Evolutionary conservation across 2,888 invertebrate genomes (phyloP).

Genomic region (Eilema griseolum): DNA sequence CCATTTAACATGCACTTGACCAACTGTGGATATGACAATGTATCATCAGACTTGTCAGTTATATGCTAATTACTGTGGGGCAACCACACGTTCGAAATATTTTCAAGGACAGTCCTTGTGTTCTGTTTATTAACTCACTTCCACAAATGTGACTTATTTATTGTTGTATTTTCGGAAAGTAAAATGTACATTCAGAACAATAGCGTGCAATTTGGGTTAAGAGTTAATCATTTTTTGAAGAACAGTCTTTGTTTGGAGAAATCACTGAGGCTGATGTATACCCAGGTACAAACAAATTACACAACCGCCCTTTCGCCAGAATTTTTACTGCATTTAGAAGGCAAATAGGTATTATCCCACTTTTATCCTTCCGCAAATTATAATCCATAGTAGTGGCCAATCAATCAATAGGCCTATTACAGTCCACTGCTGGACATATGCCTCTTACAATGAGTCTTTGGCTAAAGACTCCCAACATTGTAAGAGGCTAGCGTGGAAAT

Average conservation of each 20-base stretch:
- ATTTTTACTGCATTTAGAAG: too few relatives aligned
- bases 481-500: too few relatives aligned
- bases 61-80: conserved; percentile 46
- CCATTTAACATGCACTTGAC: conserved; percentile 77
- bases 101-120: conserved; percentile 16
- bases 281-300: background rate
- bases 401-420: too few relatives aligned
- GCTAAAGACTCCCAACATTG: too few relatives aligned
- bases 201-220: background rate
- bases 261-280: background rate
- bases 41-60: conserved; percentile 19
- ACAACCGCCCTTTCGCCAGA: too few relatives aligned
- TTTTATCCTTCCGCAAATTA: too few relatives aligned
- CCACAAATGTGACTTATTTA: background rate
- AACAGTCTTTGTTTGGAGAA: background rate
- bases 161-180: background rate
- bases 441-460: too few relatives aligned
- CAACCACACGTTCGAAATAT: conserved; percentile 47
- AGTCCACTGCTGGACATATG: too few relatives aligned
- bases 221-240: background rate
- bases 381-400: too few relatives aligned
- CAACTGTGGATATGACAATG: conserved; percentile 63
- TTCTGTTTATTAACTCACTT: conserved; percentile 9
- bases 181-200: background rate
- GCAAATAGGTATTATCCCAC: too few relatives aligned